Evolutionary conservation across 1,140 invertebrate species (phyloP), one percentile per base, ranked within the genome.

Genomic region (Drosophila hydei): DNA sequence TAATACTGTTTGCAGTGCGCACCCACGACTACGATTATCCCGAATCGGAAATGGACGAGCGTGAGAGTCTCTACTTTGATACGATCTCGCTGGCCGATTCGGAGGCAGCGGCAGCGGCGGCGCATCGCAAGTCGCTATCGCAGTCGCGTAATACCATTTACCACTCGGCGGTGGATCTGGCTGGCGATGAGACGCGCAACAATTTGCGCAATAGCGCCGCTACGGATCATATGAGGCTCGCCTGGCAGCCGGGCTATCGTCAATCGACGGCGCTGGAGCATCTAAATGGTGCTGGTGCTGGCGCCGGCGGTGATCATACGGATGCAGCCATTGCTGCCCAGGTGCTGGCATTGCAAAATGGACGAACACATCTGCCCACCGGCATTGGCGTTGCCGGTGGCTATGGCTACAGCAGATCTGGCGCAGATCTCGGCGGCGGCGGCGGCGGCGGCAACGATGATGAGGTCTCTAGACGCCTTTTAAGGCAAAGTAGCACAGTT

Each of bases 381-480:
- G 79, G 70, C 11, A 79, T 83, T 33, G 83, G 83, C 16, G 64
- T 67, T 21, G 52, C 30, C 8, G 27, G 4, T 4, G 47, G 67
- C 50, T 51, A 42, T 33, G 23, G 62, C 16, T 18, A 47, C 38
- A 16, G 42, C 43, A 23, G 47, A 12, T 12, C 9, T 3, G 70
- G 30, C 12, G 58, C 38, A 18, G 61, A 47, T 21, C 18, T 18
- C 12, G 42, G 27, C 38, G 36, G 36, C n/a, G 25, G 62, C 33
- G 14, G 4, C 4, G 47, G 64, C 62, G 52, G 67, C 50, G 47
- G 56, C 48, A 67, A 70, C 73, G 81, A 79, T 72, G 90, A 91
- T 90, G 90, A 91, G 89, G 90, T 91, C 83, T 91, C 90, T 91
- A 90, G 83, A 76, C 87, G 89, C 72, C 90, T 91, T 50, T 79